These are phyloP conservation scores for Celastrina argiolus DNA, from an alignment of 2,888 invertebrate genomes.

Conservation along the genomic window DNA sequence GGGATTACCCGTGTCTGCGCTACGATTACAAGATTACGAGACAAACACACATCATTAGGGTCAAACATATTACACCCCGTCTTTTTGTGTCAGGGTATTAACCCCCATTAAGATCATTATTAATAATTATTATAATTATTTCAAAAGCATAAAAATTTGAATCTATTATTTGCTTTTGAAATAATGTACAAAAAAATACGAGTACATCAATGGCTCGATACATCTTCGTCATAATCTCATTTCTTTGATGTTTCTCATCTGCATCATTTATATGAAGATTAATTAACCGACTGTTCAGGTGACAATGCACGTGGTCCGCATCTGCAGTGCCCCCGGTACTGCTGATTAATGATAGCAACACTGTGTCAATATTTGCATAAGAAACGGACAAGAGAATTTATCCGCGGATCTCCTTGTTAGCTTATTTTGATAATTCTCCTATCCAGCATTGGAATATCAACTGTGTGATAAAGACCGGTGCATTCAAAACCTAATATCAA, in stretches of 20 bases:
- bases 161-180: not conserved
- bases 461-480: constrained; percentile 25
- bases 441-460: constrained; percentile 33
- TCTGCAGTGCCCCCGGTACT: constrained; percentile 49
- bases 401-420: constrained; percentile 58
- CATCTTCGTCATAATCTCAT: constrained; percentile 1
- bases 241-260: not conserved
- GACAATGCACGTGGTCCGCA: constrained; percentile 37
- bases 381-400: constrained; percentile 69
- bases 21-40: too few species aligned
- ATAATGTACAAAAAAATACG: not conserved
- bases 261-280: constrained; percentile 15
- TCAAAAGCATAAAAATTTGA: too few species aligned
- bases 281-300: constrained; percentile 25
- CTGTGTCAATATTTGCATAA: constrained; percentile 77
- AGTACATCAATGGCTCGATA: not conserved
- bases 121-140: too few species aligned
- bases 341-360: constrained; percentile 72
- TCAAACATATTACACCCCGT: too few species aligned
- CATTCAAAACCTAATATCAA: not conserved
- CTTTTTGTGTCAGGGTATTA: too few species aligned
- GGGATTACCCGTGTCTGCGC: too few species aligned
- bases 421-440: constrained; percentile 60
- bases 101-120: too few species aligned
- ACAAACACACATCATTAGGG: too few species aligned